phyloP scores from a whole-genome alignment of 2,113 vertebrate genomes.

The Mastomys natalensis region DNA sequence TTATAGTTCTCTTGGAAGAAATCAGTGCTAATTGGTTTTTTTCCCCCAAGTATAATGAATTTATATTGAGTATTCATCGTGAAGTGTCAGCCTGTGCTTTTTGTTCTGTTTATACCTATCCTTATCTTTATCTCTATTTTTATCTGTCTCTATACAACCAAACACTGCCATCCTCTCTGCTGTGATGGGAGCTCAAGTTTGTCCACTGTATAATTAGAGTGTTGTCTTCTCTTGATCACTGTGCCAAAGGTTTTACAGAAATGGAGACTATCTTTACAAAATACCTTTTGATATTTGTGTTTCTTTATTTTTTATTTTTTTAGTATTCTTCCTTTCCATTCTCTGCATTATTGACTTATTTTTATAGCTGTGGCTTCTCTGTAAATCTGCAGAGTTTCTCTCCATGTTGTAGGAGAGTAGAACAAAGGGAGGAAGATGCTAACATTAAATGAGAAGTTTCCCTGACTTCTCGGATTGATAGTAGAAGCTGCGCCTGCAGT shows the following conservation, averaged over 20 bases:
- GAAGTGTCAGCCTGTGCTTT: neutral
- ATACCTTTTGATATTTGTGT: neutral
- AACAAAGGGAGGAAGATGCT: neutral
- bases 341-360: neutral
- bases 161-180: no score
- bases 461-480: neutral
- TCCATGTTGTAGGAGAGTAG: neutral
- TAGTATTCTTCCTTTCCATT: neutral
- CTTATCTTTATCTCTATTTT: fast-evolving
- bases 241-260: neutral
- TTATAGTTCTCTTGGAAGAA: neutral
- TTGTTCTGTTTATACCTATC: fast-evolving
- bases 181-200: neutral
- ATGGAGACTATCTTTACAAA: neutral
- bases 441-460: neutral
- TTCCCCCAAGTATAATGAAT: neutral
- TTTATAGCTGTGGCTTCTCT: neutral
- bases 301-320: neutral
- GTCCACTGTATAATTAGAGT: neutral
- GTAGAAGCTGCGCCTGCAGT: neutral
- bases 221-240: neutral
- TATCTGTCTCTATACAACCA: no score
- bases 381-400: neutral
- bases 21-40: neutral
- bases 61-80: neutral